Conservation (phyloP, 2,797 vertebrate genomes). For the Galagoides demidoff region DNA sequence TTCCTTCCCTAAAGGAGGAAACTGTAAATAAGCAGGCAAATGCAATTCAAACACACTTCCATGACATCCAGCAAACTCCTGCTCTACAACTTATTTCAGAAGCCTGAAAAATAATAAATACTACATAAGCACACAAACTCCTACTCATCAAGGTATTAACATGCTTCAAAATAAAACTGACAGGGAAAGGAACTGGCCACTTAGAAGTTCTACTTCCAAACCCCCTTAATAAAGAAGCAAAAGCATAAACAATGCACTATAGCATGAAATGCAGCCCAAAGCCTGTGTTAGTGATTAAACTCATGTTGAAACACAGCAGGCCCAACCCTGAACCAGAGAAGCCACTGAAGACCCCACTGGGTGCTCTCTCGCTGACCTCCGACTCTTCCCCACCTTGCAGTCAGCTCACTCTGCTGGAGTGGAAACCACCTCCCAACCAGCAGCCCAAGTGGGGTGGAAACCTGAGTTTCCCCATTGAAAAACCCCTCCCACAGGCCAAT, state of each 20-base stretch:
- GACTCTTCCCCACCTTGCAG: background rate
- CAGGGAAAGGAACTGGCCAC: background rate
- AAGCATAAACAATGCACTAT: background rate
- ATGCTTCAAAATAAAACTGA: background rate
- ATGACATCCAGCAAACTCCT: background rate
- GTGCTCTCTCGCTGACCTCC: background rate
- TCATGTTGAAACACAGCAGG: background rate
- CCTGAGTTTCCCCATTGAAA: background rate
- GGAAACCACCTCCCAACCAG: background rate
- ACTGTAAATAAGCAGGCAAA: conserved; percentile 7
- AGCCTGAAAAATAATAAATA: conserved; percentile 13
- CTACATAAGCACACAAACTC: background rate
- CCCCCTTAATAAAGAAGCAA: background rate
- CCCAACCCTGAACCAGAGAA: background rate
- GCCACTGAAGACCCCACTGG: background rate
- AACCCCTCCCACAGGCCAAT: background rate
- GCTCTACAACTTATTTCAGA: background rate
- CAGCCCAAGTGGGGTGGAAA: background rate
- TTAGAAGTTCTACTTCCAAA: conserved; percentile 46
- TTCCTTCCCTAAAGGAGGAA: background rate
- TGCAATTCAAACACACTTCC: background rate
- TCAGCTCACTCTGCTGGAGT: background rate
- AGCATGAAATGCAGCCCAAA: background rate
- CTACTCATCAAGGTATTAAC: background rate
- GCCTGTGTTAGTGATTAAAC: background rate